phyloP scores from a whole-genome alignment of 2,888 invertebrate genomes.

The Branchellion lobata region DNA sequence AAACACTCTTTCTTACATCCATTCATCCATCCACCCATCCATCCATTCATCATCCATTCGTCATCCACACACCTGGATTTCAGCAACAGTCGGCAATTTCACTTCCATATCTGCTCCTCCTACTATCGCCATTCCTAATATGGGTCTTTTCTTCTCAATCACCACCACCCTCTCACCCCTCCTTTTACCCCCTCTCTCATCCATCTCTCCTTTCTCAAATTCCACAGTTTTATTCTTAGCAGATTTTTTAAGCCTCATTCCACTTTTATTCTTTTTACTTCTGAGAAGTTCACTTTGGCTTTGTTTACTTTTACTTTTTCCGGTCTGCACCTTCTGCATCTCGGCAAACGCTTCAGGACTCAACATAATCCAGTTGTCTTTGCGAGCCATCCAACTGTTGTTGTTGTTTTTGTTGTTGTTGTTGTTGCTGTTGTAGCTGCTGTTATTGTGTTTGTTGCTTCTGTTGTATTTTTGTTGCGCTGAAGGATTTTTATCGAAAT shows the following conservation, averaged over 20 bases:
- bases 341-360: conserved; percentile 32
- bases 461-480: neutral
- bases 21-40: too few relatives aligned
- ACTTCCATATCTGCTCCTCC: conserved; percentile 94
- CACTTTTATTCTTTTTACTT: neutral
- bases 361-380: conserved; percentile 39
- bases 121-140: conserved; percentile 92
- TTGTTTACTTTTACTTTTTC: neutral
- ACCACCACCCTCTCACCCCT: neutral
- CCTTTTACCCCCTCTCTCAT: neutral
- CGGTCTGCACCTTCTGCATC: neutral
- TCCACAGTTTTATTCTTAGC: too few relatives aligned
- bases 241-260: too few relatives aligned
- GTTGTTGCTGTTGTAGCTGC: neutral
- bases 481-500: neutral
- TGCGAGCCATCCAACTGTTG: neutral
- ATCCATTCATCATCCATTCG: neutral
- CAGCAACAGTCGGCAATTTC: conserved; percentile 89
- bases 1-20: too few relatives aligned
- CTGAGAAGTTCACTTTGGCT: neutral
- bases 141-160: conserved; percentile 75
- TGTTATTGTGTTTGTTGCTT: neutral
- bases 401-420: neutral
- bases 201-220: neutral
- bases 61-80: conserved; percentile 76